These are phyloP conservation scores for Manacus vitellinus DNA, from an alignment of 2,113 vertebrate genomes.

Conservation along the genomic window DNA sequence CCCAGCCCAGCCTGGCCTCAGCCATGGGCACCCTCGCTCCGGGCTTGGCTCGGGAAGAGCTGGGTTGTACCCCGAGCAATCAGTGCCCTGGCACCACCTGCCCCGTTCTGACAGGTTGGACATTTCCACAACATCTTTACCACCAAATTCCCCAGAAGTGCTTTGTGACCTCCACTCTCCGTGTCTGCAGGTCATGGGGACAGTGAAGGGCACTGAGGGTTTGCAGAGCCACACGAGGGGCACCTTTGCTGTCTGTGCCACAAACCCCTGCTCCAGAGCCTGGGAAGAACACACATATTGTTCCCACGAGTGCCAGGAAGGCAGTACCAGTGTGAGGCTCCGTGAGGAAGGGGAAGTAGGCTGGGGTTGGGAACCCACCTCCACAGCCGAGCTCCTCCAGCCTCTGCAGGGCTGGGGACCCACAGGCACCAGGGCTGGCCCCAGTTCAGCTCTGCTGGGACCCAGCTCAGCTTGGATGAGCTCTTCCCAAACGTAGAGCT, in stretches of 20 bases:
- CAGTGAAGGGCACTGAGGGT: fast-evolving
- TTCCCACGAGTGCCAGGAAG: fast-evolving
- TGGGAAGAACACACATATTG: background rate
- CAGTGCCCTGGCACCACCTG: background rate
- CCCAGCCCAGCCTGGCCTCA: no score
- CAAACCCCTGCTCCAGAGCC: background rate
- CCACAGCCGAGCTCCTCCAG: background rate
- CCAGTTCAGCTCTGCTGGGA: background rate
- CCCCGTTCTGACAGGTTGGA: fast-evolving
- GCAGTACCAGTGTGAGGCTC: fast-evolving
- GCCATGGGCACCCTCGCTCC: no score
- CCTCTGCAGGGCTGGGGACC: background rate
- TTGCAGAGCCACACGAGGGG: background rate
- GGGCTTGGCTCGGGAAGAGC: background rate
- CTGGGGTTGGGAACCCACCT: background rate
- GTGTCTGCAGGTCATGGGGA: fast-evolving
- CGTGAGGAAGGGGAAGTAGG: fast-evolving
- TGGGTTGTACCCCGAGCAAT: fast-evolving
- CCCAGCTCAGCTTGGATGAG: background rate
- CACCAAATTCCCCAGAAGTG: background rate
- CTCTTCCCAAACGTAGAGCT: fast-evolving
- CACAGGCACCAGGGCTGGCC: background rate
- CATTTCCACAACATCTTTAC: background rate
- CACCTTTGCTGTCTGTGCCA: fast-evolving
- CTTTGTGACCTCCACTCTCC: fast-evolving